A percentile compares a stretch with the other conserved stretches of the same genome.
These are phyloP conservation scores for Paradisaea rubra DNA, from an alignment of 2,113 vertebrate genomes.

Conservation along the genomic window DNA sequence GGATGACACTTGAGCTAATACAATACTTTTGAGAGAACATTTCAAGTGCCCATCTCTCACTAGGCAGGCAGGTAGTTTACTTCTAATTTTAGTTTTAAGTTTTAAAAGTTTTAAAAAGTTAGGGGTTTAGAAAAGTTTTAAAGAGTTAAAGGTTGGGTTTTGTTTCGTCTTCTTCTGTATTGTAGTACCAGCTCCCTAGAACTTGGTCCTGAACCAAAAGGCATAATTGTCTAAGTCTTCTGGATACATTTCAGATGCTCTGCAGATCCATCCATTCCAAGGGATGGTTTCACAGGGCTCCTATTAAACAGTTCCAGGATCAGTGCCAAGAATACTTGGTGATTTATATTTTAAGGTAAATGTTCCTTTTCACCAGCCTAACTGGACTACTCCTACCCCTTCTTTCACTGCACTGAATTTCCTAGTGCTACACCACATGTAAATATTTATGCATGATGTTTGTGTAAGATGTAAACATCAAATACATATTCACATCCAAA, in stretches of 20 bases:
- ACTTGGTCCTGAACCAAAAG: neutral
- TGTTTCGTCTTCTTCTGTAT: neutral
- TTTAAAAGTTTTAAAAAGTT: neutral
- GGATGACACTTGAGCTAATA: neutral
- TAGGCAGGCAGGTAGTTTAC: neutral
- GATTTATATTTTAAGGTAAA: constrained; percentile 31
- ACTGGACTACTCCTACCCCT: neutral
- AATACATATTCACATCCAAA: neutral
- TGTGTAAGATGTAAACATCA: neutral
- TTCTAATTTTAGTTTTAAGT: neutral
- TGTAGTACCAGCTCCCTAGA: neutral
- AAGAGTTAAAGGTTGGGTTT: neutral
- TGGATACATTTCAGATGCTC: neutral
- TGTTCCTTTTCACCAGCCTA: neutral
- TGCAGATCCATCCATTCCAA: neutral
- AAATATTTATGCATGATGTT: neutral
- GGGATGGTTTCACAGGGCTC: neutral
- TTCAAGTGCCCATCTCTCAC: neutral
- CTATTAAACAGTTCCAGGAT: constrained; percentile 2
- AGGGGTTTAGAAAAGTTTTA: neutral
- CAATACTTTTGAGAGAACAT: neutral
- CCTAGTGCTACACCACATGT: neutral
- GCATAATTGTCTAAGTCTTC: neutral
- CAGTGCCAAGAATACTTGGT: neutral
- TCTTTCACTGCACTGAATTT: neutral